Percentiles rank a stretch among this genome's conserved stretches.
phyloP scores from a whole-genome alignment of 2,888 invertebrate genomes.

The Enchytraeus crypticus region DNA sequence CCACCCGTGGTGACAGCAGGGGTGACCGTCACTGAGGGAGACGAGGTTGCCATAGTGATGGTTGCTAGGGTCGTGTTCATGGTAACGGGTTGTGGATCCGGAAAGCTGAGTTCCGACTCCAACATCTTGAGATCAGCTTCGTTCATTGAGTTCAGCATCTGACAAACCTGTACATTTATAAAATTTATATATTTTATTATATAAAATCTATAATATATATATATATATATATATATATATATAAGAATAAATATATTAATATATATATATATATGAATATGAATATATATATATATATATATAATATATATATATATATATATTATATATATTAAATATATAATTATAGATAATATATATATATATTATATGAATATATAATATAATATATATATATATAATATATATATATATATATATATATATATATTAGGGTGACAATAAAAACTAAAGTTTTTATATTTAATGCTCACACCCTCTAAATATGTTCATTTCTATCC shows the following conservation, averaged over 20 bases:
- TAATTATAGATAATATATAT: too few species aligned
- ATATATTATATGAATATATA: too few species aligned
- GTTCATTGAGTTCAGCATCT: slow-evolving; percentile 22
- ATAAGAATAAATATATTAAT: neutral
- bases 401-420: too few species aligned
- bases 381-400: too few species aligned
- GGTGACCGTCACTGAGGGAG: neutral
- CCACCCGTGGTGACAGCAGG: neutral
- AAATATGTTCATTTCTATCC: too few species aligned
- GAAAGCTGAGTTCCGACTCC: slow-evolving; percentile 11
- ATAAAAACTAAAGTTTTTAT: too few species aligned
- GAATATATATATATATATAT: too few species aligned
- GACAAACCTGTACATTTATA: neutral
- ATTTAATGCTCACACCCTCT: too few species aligned
- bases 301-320: too few species aligned
- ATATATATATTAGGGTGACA: too few species aligned
- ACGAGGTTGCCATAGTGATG: neutral
- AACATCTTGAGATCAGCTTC: slow-evolving; percentile 19
- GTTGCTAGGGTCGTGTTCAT: neutral
- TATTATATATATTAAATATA: too few species aligned
- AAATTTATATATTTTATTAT: neutral
- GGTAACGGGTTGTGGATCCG: neutral
- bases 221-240: neutral
- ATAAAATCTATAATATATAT: neutral
- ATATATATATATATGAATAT: too few species aligned